Evolutionary conservation across 2,888 invertebrate species (phyloP), one percentile per base, ranked within the genome.

Genomic region (Synergus gifuensis): DNA sequence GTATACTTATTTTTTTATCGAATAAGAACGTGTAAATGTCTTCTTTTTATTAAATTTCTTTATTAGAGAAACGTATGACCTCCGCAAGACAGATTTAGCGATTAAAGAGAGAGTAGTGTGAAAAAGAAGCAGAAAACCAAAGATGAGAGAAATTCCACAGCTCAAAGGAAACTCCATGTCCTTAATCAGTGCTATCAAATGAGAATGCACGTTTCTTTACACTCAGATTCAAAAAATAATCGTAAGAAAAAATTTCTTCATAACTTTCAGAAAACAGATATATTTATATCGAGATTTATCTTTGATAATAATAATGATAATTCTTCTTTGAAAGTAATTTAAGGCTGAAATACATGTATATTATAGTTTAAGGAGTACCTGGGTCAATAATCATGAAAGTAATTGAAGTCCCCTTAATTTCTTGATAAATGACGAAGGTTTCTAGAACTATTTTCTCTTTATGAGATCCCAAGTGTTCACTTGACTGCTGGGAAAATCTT

Each of bases 381-480:
- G 49, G 49, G 16, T 49, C 16, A 7, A 16, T n/a, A 54, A 54
- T 54, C n/a, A n/a, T 54, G 8, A 54, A n/a, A n/a, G 7, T 54
- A 54, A 54, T 54, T 54, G 8, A 7, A 8, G 54, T n/a, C 4
- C 54, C n/a, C 16, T 54, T 69, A 46, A 69, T 69, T 69, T 44
- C 28, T 28, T 4, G 14, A 49, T 49, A 46, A 64, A 64, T 64
- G 46, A 69, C 28, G 44, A 22, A 49, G 46, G 67, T 46, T 69
- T 46, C 46, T 8, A 46, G 46, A 69, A 28, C 16, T 46, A 67
- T 3, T 22, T 22, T n/a, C 46, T 69, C 67, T 67, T 46, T 46
- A 69, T 46, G 67, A 69, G 46, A 28, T 46, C 67, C 46, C 44
- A 69, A 46, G 46, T 69, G 46, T 49, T 28, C 67, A 18, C 46